Conservation (phyloP, 2,797 vertebrate genomes). For the Rousettus madagascariensis region DNA sequence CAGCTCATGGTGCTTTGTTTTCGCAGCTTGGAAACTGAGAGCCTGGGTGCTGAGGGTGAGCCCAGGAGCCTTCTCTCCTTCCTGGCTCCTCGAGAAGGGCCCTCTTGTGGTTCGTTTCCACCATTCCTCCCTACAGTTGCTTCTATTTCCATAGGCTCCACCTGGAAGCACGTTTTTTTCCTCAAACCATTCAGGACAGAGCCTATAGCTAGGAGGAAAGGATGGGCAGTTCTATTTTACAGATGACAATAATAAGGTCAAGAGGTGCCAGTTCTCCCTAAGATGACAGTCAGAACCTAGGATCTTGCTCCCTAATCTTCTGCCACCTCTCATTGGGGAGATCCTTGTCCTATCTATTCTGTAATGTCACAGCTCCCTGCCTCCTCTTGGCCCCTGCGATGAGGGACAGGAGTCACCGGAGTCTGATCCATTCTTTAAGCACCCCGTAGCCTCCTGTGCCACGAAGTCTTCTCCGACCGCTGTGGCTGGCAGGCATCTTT, state of each 20-base stretch:
- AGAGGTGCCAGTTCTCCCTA: background rate
- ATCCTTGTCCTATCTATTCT: background rate
- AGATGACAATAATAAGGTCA: background rate
- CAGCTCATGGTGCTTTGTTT: background rate
- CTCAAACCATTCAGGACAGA: background rate
- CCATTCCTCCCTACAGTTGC: background rate
- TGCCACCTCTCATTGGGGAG: background rate
- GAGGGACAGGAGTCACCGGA: background rate
- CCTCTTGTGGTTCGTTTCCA: no score
- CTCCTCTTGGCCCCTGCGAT: background rate
- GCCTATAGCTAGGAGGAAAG: background rate
- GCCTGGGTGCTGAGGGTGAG: background rate
- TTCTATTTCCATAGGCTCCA: background rate
- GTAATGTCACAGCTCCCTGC: background rate
- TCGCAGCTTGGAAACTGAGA: fast-evolving
- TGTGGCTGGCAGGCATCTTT: background rate
- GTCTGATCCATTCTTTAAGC: background rate
- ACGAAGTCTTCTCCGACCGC: background rate
- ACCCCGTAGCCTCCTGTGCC: background rate
- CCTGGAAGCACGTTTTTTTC: background rate
- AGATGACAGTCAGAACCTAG: background rate
- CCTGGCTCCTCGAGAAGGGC: background rate
- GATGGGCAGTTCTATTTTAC: background rate
- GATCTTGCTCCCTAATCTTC: background rate
- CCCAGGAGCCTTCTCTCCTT: background rate